Conservation (phyloP, 2,888 invertebrate species). For the Diloba caeruleocephala region DNA sequence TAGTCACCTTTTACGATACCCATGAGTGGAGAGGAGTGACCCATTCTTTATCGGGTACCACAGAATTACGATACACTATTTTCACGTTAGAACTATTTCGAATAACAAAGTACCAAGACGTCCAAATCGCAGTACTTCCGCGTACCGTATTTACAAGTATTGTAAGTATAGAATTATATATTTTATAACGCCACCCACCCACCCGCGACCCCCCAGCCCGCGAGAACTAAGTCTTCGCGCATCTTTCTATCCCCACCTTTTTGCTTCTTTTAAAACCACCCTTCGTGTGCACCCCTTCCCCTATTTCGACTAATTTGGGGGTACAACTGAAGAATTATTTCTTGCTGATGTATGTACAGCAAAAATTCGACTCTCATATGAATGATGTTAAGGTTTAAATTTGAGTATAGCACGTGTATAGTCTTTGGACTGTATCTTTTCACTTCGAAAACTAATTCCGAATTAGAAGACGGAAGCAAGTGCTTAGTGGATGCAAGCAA, state of each 20-base stretch:
- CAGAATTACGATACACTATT: not conserved
- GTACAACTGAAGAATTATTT: slow-evolving; percentile 89
- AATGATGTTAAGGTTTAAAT: slow-evolving; percentile 65
- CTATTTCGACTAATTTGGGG: slow-evolving; percentile 89
- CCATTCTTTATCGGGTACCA: accelerated
- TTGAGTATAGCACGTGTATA: slow-evolving; percentile 65
- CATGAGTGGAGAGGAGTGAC: too few species aligned
- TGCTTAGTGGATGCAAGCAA: slow-evolving; percentile 56
- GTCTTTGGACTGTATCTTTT: slow-evolving; percentile 89
- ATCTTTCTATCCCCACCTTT: slow-evolving; percentile 89
- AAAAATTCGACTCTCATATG: slow-evolving; percentile 65
- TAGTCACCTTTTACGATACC: too few species aligned
- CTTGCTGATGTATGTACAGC: slow-evolving; percentile 70
- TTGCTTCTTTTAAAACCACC: slow-evolving; percentile 89
- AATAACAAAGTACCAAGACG: slow-evolving; percentile 69
- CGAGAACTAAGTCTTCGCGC: slow-evolving; percentile 89
- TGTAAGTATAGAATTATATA: slow-evolving; percentile 90
- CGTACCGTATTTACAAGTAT: slow-evolving; percentile 89
- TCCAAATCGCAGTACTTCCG: slow-evolving; percentile 76
- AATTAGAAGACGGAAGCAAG: slow-evolving; percentile 88
- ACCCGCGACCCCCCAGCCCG: slow-evolving; percentile 70
- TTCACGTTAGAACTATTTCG: slow-evolving; percentile 26
- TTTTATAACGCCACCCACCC: slow-evolving; percentile 85
- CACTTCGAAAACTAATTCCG: slow-evolving; percentile 89
- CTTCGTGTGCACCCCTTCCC: slow-evolving; percentile 88